These are phyloP conservation scores for Boloria selene DNA, from an alignment of 2,888 invertebrate species.

Conservation along the genomic window DNA sequence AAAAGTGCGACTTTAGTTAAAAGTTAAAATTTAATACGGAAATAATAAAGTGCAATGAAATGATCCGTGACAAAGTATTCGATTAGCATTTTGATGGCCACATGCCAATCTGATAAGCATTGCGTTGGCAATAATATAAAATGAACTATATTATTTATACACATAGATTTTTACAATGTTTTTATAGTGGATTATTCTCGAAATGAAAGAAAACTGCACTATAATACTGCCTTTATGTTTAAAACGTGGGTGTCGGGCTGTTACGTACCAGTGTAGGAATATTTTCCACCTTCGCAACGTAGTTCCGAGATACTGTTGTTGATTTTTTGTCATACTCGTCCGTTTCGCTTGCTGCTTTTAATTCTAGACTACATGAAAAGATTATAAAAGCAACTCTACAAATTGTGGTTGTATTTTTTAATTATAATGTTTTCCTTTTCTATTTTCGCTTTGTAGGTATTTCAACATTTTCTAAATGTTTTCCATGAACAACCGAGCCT, in stretches of 20 bases:
- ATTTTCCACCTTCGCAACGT: not conserved
- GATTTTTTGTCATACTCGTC: not conserved
- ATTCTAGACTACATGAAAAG: not conserved
- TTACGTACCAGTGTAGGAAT: not conserved
- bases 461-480: too few species aligned
- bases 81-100: constrained; percentile 27
- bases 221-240: constrained; percentile 6
- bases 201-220: constrained; percentile 6
- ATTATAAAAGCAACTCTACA: not conserved
- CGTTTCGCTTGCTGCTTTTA: not conserved
- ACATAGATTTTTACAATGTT: constrained; percentile 5
- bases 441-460: too few species aligned
- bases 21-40: not conserved
- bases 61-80: constrained; percentile 26
- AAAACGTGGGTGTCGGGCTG: constrained; percentile 1
- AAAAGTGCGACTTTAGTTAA: not conserved
- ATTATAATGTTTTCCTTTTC: too few species aligned
- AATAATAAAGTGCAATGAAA: constrained; percentile 9
- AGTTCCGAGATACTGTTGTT: not conserved
- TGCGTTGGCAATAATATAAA: constrained; percentile 13
- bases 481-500: too few species aligned
- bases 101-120: constrained; percentile 29
- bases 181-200: constrained; percentile 2
- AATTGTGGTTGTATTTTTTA: too few species aligned
- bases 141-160: constrained; percentile 1